These are phyloP conservation scores for Ageneiosus marmoratus DNA, from an alignment of 2,113 vertebrate genomes.

Conservation along the genomic window DNA sequence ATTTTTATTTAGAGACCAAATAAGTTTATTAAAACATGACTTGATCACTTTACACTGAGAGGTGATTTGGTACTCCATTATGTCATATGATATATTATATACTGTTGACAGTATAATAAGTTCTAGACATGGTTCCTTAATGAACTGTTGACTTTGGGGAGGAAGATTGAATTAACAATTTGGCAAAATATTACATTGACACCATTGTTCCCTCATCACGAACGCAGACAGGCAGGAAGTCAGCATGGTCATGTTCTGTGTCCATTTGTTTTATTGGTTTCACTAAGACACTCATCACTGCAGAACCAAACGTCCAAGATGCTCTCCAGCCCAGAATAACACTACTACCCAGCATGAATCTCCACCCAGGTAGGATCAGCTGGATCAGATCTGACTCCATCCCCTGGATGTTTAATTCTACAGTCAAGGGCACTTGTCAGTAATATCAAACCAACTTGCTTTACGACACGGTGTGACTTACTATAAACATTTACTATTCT, in stretches of 20 bases:
- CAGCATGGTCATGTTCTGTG: background rate
- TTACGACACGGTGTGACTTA: background rate
- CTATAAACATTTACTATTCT: background rate
- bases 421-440: background rate
- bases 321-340: background rate
- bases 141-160: background rate
- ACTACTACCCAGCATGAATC: background rate
- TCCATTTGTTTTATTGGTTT: background rate
- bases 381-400: background rate
- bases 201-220: background rate
- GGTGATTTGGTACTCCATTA: background rate
- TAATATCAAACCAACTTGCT: background rate
- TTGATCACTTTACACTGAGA: conserved; percentile 28
- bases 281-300: background rate
- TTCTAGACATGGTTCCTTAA: background rate
- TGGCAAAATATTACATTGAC: background rate
- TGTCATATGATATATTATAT: background rate
- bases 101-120: background rate
- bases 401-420: background rate
- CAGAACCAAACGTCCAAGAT: background rate
- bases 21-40: conserved; percentile 61
- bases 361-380: background rate
- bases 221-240: background rate
- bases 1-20: conserved; percentile 65
- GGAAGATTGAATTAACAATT: background rate